Evolutionary conservation across 2,888 invertebrate genomes (phyloP).

Genomic region (Limnephilus lunatus): DNA sequence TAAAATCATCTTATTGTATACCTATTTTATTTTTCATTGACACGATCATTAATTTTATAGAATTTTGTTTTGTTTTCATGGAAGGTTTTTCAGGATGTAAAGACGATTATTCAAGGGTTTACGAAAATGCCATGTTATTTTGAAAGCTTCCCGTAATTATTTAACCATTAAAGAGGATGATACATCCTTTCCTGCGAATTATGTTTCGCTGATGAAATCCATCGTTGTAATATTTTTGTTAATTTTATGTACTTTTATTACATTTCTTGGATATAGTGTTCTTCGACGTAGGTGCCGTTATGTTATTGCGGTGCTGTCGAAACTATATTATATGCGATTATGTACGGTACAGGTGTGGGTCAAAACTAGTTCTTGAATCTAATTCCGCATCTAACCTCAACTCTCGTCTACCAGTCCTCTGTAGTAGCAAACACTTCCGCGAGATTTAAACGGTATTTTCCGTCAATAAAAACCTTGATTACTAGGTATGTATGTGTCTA

Average conservation of each 20-base stretch:
- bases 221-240: neutral
- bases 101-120: neutral
- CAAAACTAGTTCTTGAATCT: constrained; percentile 48
- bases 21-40: no score
- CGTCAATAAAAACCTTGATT: constrained; percentile 21
- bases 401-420: neutral
- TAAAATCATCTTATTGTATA: neutral
- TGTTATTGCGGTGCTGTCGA: constrained; percentile 14
- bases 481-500: neutral
- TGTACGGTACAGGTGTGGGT: constrained; percentile 30
- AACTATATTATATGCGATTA: neutral
- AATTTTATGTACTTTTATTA: neutral
- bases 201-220: neutral
- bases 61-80: neutral
- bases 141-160: neutral
- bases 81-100: no score
- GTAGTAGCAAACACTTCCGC: constrained; percentile 20
- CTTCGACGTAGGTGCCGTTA: constrained; percentile 7
- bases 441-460: constrained; percentile 36
- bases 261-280: constrained; percentile 4
- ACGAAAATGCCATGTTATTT: neutral
- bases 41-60: no score
- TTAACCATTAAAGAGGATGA: neutral
- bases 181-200: neutral
- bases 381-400: constrained; percentile 15